These are phyloP conservation scores for Agrochola macilenta DNA, from an alignment of 2,888 invertebrate species.

Conservation along the genomic window DNA sequence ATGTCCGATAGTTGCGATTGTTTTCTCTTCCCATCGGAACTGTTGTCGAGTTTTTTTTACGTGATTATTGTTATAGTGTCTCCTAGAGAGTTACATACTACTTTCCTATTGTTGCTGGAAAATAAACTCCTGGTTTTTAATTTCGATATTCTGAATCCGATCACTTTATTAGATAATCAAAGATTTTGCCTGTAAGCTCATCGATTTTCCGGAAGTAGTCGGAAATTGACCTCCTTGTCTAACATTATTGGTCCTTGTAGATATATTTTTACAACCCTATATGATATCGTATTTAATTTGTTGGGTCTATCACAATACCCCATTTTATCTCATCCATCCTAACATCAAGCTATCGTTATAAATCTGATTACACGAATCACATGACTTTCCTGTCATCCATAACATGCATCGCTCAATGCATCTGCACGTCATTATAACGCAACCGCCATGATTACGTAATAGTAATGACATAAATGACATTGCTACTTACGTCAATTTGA, in stretches of 20 bases:
- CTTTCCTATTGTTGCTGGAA: neutral
- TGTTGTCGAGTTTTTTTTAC: neutral
- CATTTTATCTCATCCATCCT: neutral
- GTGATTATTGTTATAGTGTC: neutral
- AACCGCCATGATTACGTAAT: conserved; percentile 27
- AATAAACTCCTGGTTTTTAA: no score
- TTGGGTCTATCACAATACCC: neutral
- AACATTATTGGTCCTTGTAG: neutral
- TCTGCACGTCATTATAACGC: conserved; percentile 18
- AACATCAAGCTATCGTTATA: neutral
- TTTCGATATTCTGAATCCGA: neutral
- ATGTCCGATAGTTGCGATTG: neutral
- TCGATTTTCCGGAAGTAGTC: neutral
- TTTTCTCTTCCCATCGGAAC: no score
- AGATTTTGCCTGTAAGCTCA: neutral
- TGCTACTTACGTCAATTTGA: conserved; percentile 24
- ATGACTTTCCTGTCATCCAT: conserved; percentile 10
- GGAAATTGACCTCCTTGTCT: no score
- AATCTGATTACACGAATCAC: conserved; percentile 15
- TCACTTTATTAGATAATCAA: neutral
- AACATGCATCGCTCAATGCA: conserved; percentile 22
- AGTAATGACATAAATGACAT: conserved; percentile 36
- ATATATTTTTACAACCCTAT: neutral
- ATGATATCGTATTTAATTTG: neutral
- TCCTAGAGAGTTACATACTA: neutral